These are phyloP conservation scores for Parasteatoda tepidariorum DNA, from an alignment of 1,140 invertebrate species.

Conservation along the genomic window DNA sequence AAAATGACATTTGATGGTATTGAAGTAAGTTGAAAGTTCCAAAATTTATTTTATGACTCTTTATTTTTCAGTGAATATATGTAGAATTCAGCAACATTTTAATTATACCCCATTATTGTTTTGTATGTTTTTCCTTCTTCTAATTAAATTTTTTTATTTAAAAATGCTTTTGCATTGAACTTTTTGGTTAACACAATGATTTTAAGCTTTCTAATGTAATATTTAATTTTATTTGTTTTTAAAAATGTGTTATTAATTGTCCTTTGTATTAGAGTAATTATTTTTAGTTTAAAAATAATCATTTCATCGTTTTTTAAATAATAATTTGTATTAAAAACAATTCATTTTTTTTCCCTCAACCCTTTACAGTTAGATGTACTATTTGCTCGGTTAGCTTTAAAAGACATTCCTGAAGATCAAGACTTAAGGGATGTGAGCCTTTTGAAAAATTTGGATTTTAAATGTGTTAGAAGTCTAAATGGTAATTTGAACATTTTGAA, in stretches of 20 bases:
- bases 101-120: neutral
- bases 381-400: constrained; percentile 92
- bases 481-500: constrained; percentile 70
- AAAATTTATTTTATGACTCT: neutral
- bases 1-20: constrained; percentile 99
- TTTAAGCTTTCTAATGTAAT: no score
- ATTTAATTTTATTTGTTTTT: no score
- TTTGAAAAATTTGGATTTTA: constrained; percentile 95
- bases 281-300: neutral
- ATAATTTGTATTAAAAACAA: neutral
- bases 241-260: no score
- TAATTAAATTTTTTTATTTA: neutral
- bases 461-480: constrained; percentile 96
- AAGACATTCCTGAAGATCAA: constrained; percentile 86
- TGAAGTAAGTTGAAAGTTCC: constrained; percentile 73
- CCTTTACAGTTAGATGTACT: constrained; percentile 81
- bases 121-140: neutral
- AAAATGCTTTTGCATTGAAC: neutral
- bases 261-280: no score
- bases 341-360: no score
- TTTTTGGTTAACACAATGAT: neutral
- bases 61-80: neutral
- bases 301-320: neutral
- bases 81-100: neutral
- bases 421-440: constrained; percentile 92